These are phyloP conservation scores for Drosophila virilis DNA, from an alignment of 1,140 invertebrate species.

Conservation along the genomic window DNA sequence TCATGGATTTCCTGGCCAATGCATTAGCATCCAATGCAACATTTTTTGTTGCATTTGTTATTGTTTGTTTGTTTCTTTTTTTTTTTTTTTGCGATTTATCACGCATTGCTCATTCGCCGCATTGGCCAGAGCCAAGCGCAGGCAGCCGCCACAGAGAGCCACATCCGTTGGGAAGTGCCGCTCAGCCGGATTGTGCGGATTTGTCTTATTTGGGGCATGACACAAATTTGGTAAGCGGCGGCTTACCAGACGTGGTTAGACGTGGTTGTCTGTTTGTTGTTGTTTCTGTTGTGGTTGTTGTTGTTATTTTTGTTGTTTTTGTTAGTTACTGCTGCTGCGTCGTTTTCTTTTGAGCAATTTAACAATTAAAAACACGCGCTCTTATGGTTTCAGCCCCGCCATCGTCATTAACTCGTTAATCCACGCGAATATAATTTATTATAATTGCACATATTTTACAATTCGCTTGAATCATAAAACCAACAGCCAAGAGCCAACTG, in stretches of 20 bases:
- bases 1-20: slow-evolving; percentile 71
- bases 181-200: slow-evolving; percentile 64
- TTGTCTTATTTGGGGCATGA: slow-evolving; percentile 80
- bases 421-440: slow-evolving; percentile 82
- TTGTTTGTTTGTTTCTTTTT: neutral
- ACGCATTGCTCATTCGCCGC: slow-evolving; percentile 34
- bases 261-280: slow-evolving; percentile 30
- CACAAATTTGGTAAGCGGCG: slow-evolving; percentile 76
- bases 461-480: slow-evolving; percentile 68
- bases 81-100: slow-evolving; percentile 49
- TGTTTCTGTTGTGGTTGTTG: slow-evolving; percentile 7
- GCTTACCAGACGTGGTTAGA: slow-evolving; percentile 25
- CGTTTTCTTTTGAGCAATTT: slow-evolving; percentile 77
- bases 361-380: slow-evolving; percentile 82
- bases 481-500: slow-evolving; percentile 30
- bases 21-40: slow-evolving; percentile 52
- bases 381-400: slow-evolving; percentile 56
- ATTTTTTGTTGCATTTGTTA: slow-evolving; percentile 36
- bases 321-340: slow-evolving; percentile 19
- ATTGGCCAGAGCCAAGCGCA: slow-evolving; percentile 6
- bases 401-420: slow-evolving; percentile 80
- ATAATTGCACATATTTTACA: slow-evolving; percentile 75
- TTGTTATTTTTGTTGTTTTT: neutral
- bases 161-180: slow-evolving; percentile 63
- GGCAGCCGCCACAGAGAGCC: slow-evolving; percentile 13